Conservation (phyloP, 2,888 invertebrate genomes). For the Dynastes maya region DNA sequence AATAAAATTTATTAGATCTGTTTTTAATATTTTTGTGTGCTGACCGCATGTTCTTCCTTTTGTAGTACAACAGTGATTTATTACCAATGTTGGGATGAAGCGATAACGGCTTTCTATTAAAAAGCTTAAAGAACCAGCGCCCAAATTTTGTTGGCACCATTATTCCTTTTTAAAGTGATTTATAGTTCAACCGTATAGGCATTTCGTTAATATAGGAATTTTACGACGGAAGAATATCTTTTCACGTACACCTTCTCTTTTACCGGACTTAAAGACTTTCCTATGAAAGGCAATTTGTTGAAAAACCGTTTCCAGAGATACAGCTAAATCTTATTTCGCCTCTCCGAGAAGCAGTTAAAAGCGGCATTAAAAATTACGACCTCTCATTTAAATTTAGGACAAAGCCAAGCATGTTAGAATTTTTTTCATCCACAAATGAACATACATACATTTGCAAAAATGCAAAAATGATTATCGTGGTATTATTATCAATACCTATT, state of each 20-base stretch:
- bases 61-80: conserved; percentile 33
- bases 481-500: too few relatives aligned
- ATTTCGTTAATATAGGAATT: conserved; percentile 40
- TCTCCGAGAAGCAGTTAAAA: conserved; percentile 8
- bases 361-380: neutral
- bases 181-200: conserved; percentile 40
- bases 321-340: conserved; percentile 13
- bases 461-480: too few relatives aligned
- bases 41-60: conserved; percentile 30
- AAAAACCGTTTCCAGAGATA: conserved; percentile 22
- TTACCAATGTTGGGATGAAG: conserved; percentile 34
- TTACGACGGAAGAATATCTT: conserved; percentile 45
- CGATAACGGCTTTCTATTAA: conserved; percentile 44
- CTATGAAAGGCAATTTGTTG: conserved; percentile 42
- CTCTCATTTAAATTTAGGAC: neutral
- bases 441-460: too few relatives aligned
- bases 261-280: conserved; percentile 30
- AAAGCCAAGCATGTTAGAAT: too few relatives aligned
- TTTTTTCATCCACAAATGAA: too few relatives aligned
- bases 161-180: conserved; percentile 46
- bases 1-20: conserved; percentile 34
- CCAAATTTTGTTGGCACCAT: conserved; percentile 44
- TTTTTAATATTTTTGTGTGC: conserved; percentile 15
- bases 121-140: conserved; percentile 36
- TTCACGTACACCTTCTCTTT: conserved; percentile 34